These are phyloP conservation scores for Hirudo medicinalis DNA, from an alignment of 1,140 invertebrate species.

Conservation along the genomic window DNA sequence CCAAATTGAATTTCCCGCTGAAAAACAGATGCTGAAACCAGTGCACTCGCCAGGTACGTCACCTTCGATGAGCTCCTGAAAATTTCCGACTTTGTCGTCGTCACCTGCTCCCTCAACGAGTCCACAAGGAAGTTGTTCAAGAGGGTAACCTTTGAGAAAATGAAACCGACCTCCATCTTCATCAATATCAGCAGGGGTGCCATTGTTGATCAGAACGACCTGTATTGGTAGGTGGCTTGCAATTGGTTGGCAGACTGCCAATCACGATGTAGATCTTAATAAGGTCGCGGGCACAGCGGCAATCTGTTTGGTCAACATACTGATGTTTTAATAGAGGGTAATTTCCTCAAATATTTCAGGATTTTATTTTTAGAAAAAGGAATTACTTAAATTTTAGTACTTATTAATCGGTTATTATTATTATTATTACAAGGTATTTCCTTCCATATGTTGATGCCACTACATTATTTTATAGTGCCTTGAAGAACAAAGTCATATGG, in stretches of 20 bases:
- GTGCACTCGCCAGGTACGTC: slow-evolving; percentile 49
- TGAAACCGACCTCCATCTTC: slow-evolving; percentile 39
- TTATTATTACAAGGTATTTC: no score
- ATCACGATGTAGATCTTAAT: no score
- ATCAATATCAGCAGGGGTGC: slow-evolving; percentile 39
- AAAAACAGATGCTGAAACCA: background rate
- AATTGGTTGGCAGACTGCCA: no score
- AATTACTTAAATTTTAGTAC: no score
- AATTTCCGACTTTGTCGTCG: slow-evolving; percentile 38
- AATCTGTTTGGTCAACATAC: no score
- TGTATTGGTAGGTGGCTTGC: slow-evolving; percentile 24
- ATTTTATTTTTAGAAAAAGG: no score
- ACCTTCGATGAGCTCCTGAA: slow-evolving; percentile 39
- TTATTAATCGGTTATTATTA: no score
- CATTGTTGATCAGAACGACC: slow-evolving; percentile 37
- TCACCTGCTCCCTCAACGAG: slow-evolving; percentile 34
- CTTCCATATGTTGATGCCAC: no score
- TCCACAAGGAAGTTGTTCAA: slow-evolving; percentile 35
- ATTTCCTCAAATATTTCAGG: no score
- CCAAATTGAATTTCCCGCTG: no score
- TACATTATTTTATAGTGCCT: background rate
- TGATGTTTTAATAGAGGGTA: no score
- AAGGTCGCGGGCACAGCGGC: no score
- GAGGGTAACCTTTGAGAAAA: slow-evolving; percentile 33
- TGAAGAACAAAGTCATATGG: slow-evolving; percentile 24